Evolutionary conservation across 2,113 vertebrate species (phyloP), one percentile per base, ranked within the genome.

Genomic region (Eretmochelys imbricata): DNA sequence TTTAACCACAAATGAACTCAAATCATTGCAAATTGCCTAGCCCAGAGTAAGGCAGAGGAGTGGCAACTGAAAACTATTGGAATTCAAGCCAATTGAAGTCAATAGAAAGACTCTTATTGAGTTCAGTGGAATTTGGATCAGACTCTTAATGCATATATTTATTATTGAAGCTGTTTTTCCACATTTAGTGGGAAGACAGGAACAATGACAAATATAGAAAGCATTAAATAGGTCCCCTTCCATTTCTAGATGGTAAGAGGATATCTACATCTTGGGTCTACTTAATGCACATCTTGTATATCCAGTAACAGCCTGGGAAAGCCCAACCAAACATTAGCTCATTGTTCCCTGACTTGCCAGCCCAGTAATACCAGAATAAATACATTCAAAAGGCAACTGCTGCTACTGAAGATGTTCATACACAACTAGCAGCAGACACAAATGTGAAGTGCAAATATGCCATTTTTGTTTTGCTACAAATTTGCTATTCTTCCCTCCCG

Each of bases 281-380:
- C 79, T 96, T 88, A 90, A 95, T 92, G 91, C 65, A 93, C 65
- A 95, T 87, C 53, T 69, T 69, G 88, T 65, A 83, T 6, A 25
- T 57, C 79, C 91, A 49, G 17, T 83, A 96, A 95, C 29, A 94
- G 65, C 75, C 87, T 90, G 84, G 57, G 95, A 97, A 95, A 92
- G 84, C 93, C 87, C 89, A 65, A 75, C 90, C 94, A 96, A 96
- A 94, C 81, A 91, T 1, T 82, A 92, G 80, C 88, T 87, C 92
- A 57, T 91, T 87, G 83, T 91, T 96, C 89, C 90, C 87, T 20
- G 0, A 92, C 93, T 93, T 94, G 48, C 87, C 84, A 85, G 93
- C 48, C 54, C 48, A 79, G 92, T 93, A 95, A 94, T 93, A 93
- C 86, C 90, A 93, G 19, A 93, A 85, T 48, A 96, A 97, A 96